Percentiles rank a stretch among this genome's conserved stretches.
Conservation (phyloP, 2,888 invertebrate genomes). For the Bedellia somnulentella region DNA sequence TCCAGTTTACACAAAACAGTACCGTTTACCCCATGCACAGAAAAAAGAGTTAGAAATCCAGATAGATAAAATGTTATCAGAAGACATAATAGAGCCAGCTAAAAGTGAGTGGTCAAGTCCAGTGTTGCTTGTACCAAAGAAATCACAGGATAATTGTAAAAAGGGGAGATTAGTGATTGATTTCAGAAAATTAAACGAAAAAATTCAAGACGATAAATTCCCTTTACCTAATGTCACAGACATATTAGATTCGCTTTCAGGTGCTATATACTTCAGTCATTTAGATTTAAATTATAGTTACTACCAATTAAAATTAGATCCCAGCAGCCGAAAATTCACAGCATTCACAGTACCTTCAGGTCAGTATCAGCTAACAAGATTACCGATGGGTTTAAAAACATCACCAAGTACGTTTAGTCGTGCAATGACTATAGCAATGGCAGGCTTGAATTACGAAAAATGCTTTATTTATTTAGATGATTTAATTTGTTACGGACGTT, state of each 20-base stretch:
- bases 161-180: conserved; percentile 1
- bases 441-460: conserved; percentile 9
- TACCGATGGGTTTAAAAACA: conserved; percentile 11
- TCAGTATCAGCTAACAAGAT: conserved; percentile 9
- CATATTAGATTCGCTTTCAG: conserved; percentile 1
- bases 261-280: background rate
- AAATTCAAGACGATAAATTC: conserved; percentile 1
- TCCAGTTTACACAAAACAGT: conserved; percentile 1
- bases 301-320: background rate
- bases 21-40: background rate
- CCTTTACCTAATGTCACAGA: no score
- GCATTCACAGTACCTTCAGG: conserved; percentile 4
- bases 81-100: background rate
- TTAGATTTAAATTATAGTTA: conserved; percentile 1
- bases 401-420: conserved; percentile 8
- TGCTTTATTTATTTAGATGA: conserved; percentile 10
- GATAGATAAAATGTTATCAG: background rate
- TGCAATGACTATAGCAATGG: conserved; percentile 9
- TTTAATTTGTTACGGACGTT: conserved; percentile 7
- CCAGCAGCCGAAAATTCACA: conserved; percentile 4
- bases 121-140: conserved; percentile 1
- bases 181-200: background rate
- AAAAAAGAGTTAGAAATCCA: background rate
- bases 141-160: background rate
- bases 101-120: conserved; percentile 1